A percentile compares a stretch with the other conserved stretches of the same genome.
These are phyloP conservation scores for Scaptodrosophila latifasciaeformis DNA, from an alignment of 2,888 invertebrate species.

Conservation along the genomic window DNA sequence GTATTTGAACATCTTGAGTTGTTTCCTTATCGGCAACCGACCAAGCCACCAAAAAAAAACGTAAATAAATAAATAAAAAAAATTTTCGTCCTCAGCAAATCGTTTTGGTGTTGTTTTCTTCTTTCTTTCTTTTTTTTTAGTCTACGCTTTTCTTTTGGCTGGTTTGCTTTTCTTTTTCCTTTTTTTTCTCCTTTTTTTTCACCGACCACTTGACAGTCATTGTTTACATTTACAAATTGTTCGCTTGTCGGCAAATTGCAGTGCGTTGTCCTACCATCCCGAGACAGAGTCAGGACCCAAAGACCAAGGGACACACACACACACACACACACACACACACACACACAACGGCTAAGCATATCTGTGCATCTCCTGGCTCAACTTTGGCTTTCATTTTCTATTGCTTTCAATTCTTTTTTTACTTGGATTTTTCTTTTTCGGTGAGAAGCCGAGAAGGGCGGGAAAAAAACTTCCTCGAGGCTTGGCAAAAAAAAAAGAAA, in stretches of 20 bases:
- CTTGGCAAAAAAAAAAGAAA: slow-evolving; percentile 46
- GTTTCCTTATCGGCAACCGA: slow-evolving; percentile 48
- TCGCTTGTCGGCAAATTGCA: slow-evolving; percentile 68
- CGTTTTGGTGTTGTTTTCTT: slow-evolving; percentile 28
- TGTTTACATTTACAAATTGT: slow-evolving; percentile 68
- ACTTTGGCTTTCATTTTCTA: slow-evolving; percentile 9
- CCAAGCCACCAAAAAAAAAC: slow-evolving; percentile 29
- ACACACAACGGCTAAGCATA: too few relatives aligned
- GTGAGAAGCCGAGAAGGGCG: too few relatives aligned
- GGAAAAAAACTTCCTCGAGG: slow-evolving; percentile 48
- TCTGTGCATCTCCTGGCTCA: slow-evolving; percentile 33
- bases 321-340: too few relatives aligned
- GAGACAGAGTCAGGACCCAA: neutral
- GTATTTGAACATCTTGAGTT: slow-evolving; percentile 37
- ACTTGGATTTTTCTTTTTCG: neutral
- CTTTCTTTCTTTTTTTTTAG: too few relatives aligned
- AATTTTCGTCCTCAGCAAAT: too few relatives aligned
- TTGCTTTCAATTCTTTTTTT: slow-evolving; percentile 13
- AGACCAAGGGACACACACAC: too few relatives aligned
- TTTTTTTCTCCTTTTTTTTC: slow-evolving; percentile 14
- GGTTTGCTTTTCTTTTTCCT: slow-evolving; percentile 9
- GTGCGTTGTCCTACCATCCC: slow-evolving; percentile 22
- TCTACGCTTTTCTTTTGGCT: too few relatives aligned
- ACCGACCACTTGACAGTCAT: slow-evolving; percentile 60
- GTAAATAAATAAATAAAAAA: too few relatives aligned